Percentiles rank a stretch among this genome's conserved stretches.
Conservation (phyloP, 2,113 vertebrate genomes). For the Euleptes europaea region DNA sequence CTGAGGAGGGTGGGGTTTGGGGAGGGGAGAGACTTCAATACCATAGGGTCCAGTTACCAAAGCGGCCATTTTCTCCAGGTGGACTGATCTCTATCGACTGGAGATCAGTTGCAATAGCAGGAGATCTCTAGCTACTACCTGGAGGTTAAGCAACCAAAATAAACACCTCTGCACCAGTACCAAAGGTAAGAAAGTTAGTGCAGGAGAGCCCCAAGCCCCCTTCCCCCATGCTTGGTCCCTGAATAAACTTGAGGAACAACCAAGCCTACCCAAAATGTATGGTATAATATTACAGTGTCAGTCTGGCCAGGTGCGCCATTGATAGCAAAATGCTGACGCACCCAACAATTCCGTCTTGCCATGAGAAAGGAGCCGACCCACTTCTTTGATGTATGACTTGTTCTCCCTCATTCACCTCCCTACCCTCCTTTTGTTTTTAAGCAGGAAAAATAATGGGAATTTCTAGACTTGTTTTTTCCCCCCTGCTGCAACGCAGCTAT, state of each 20-base stretch:
- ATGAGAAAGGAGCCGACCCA: conserved; percentile 52
- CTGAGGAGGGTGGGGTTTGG: too few species aligned
- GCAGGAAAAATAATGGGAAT: background rate
- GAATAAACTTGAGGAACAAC: background rate
- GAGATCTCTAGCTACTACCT: too few species aligned
- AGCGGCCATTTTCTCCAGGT: too few species aligned
- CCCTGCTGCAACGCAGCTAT: background rate
- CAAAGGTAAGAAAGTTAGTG: too few species aligned
- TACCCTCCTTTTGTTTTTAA: background rate
- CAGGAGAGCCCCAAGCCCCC: too few species aligned
- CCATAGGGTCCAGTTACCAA: too few species aligned
- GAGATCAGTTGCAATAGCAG: too few species aligned
- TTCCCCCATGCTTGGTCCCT: too few species aligned
- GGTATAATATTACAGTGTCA: conserved; percentile 27
- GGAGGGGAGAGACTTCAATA: too few species aligned
- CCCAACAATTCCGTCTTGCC: conserved; percentile 49
- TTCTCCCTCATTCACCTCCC: conserved; percentile 19
- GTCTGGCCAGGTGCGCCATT: conserved; percentile 48
- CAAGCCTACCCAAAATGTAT: background rate
- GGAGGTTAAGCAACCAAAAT: too few species aligned
- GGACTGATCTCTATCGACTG: too few species aligned
- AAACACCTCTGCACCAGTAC: too few species aligned
- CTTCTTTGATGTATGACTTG: conserved; percentile 59
- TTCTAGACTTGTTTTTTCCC: background rate
- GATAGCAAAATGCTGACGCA: conserved; percentile 64